Percentiles rank a stretch among this genome's conserved stretches.
phyloP scores from a whole-genome alignment of 2,797 vertebrate genomes.

The Zenarchopterus dispar region DNA sequence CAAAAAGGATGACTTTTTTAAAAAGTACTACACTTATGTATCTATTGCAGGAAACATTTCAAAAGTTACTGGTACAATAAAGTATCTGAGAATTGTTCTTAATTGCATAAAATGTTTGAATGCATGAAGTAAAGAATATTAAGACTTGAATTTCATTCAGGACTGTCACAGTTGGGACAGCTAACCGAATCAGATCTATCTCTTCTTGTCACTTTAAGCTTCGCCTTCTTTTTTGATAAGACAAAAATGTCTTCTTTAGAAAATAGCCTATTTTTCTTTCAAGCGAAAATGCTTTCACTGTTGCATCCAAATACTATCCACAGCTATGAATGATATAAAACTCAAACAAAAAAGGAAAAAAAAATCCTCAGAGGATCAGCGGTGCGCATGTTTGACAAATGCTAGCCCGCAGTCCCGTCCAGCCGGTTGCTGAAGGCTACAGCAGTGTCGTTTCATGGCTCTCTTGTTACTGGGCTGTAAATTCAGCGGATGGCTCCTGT shows the following conservation, averaged over 20 bases:
- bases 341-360: constrained; percentile 36
- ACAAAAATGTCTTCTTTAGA: neutral
- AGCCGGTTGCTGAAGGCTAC: constrained; percentile 88
- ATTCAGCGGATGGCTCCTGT: constrained; percentile 99
- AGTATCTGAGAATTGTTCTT: too few species aligned
- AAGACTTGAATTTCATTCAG: too few species aligned
- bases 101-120: too few species aligned
- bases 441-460: constrained; percentile 90
- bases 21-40: too few species aligned
- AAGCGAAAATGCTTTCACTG: constrained; percentile 23
- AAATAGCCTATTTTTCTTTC: constrained; percentile 15
- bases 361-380: constrained; percentile 59
- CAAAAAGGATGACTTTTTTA: too few species aligned
- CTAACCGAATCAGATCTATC: neutral
- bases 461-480: constrained; percentile 99
- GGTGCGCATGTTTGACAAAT: constrained; percentile 62
- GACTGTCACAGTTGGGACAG: too few species aligned
- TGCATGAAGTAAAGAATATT: too few species aligned
- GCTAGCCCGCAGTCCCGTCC: constrained; percentile 78
- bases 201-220: neutral
- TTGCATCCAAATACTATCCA: constrained; percentile 1
- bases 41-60: too few species aligned
- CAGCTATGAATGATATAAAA: constrained; percentile 31
- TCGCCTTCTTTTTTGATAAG: neutral
- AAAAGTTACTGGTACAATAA: too few species aligned